Conservation (phyloP, 2,113 vertebrate species). For the Lathamus discolor region DNA sequence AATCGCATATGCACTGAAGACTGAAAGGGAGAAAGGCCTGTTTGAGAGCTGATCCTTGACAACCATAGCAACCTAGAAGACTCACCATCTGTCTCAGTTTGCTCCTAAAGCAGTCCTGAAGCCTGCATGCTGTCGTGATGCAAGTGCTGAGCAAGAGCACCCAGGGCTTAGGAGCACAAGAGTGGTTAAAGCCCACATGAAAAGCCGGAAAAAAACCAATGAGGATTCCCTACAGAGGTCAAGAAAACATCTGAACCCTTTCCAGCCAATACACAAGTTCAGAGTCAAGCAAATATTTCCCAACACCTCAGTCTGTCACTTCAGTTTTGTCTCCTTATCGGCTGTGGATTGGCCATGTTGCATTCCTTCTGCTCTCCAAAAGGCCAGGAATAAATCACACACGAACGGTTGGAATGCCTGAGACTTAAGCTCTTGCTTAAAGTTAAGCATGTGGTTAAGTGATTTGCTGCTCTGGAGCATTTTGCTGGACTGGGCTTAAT, state of each 20-base stretch:
- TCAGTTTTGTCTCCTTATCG: conserved; percentile 10
- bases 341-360: not conserved
- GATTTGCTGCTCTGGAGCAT: not conserved
- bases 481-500: not conserved
- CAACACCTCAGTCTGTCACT: conserved; percentile 26
- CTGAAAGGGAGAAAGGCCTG: not conserved
- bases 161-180: not conserved
- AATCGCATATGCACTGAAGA: not conserved
- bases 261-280: conserved; percentile 2
- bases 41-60: not conserved
- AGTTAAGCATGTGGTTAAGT: conserved; percentile 39
- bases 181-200: not conserved
- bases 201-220: not conserved
- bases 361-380: conserved; percentile 38
- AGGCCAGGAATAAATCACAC: conserved; percentile 40
- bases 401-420: not conserved
- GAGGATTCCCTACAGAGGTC: not conserved
- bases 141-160: not conserved
- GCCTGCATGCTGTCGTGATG: not conserved
- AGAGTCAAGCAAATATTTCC: conserved; percentile 13
- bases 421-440: conserved; percentile 27
- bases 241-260: not conserved
- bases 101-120: not conserved
- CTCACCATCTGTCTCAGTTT: not conserved
- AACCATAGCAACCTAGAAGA: not conserved